Evolutionary conservation across 2,113 vertebrate species (phyloP).

Genomic region (Leptocoma aspasia): DNA sequence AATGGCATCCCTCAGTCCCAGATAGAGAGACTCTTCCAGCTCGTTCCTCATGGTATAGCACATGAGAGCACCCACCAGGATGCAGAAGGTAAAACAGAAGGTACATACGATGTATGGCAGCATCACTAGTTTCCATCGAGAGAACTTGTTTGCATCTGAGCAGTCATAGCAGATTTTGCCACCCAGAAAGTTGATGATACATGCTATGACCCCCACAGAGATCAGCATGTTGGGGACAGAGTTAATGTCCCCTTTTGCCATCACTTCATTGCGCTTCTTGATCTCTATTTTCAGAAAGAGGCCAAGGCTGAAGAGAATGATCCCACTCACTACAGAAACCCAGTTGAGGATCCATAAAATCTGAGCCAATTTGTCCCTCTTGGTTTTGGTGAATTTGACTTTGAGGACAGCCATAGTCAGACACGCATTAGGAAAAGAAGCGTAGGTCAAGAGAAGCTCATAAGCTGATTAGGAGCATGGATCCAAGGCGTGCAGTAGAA

Average conservation of each 20-base stretch:
- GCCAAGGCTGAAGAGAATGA: constrained; percentile 83
- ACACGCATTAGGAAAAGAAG: neutral
- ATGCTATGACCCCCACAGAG: constrained; percentile 82
- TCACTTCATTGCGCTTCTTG: constrained; percentile 80
- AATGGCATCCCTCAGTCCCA: constrained; percentile 80
- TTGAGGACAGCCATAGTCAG: constrained; percentile 81
- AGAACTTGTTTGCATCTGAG: constrained; percentile 80
- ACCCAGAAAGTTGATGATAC: constrained; percentile 85
- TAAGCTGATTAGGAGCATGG: constrained; percentile 48
- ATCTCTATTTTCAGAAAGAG: constrained; percentile 86
- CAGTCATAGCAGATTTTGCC: constrained; percentile 90
- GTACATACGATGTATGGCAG: constrained; percentile 85
- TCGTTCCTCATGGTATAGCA: constrained; percentile 83
- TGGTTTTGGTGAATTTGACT: constrained; percentile 85
- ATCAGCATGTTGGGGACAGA: constrained; percentile 85
- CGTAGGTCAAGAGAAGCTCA: neutral
- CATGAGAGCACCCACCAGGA: constrained; percentile 84
- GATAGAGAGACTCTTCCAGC: constrained; percentile 80
- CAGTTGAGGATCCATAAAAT: constrained; percentile 88
- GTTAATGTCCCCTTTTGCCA: constrained; percentile 78
- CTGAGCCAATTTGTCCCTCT: constrained; percentile 84
- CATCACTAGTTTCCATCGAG: constrained; percentile 86
- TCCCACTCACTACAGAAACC: constrained; percentile 82
- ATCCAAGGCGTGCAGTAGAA: neutral
- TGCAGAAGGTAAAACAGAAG: constrained; percentile 86